Evolutionary conservation across 2,888 invertebrate species (phyloP), one percentile per base, ranked within the genome.

Genomic region (Altica lythri): DNA sequence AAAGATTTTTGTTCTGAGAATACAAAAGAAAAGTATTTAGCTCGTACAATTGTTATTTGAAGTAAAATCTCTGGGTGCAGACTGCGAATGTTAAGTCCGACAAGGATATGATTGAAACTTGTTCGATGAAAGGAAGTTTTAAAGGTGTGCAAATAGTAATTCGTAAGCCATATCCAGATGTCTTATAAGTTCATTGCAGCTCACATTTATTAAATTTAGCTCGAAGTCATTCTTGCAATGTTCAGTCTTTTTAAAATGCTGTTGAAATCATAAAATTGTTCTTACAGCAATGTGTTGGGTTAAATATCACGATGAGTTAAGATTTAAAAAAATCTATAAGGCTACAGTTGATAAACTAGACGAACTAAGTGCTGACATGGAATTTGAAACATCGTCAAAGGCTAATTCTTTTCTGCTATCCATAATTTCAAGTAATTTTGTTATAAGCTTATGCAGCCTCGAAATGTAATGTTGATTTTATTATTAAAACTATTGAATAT

Each of bases 81-180:
- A 58, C 44, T 44, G 44, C 46, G 42, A 46, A 32, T 40, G 42
- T 30, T 30, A 13, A 25, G 29, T 57, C 13, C 55, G 55, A 38
- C 57, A 58, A 50, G 57, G 53, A 16, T 60, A 58, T 49, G 61
- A 61, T 47, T n/a, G 61, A 57, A 45, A 55, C 55, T 38, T 48
- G 50, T 37, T 42, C 54, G 30, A 60, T 57, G 55, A 47, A 38
- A 49, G 57, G 57, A 13, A 30, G 30, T 38, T 51, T 48, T 38
- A 47, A 53, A 17, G 54, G 54, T 45, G 56, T 52, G 4, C 57
- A 57, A 44, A 57, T 55, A 38, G 37, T 57, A 25, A 55, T 57
- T 35, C 35, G 52, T 37, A 45, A 55, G 43, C 19, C 43, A 51
- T 47, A 43, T 51, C 51, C 53, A 27, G 47, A 40, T 46, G 59